Evolutionary conservation across 1,140 invertebrate genomes (phyloP), one percentile per base, ranked within the genome.

Genomic region (Brachionus rubens): DNA sequence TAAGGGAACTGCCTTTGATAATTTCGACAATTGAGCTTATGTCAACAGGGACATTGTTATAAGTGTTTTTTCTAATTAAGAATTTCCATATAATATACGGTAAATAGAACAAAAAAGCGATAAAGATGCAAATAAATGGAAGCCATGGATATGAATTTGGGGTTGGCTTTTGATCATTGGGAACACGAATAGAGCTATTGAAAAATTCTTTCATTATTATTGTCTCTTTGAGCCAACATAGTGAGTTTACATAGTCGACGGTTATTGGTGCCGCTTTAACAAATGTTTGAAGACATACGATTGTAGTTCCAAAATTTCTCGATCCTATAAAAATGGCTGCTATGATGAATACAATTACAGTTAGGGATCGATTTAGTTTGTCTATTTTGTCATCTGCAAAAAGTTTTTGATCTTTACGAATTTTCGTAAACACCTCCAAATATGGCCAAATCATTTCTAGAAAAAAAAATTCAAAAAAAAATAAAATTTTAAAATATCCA

Each of bases 81-180:
- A 19, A 56, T 56, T 54, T 75, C 87, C 87, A 88, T n/a, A 88
- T 80, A 14, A 88, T 83, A 76, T 87, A 87, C 1, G 87, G 87
- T 67, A 87, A 75, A 78, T 88, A 87, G 79, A 87, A 88, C 68
- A 87, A 80, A 30, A 86, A 82, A 9, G 86, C 87, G 79, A 87
- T 86, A 1, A 86, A 80, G 16, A 87, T 78, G 10, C 87, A 79
- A 75, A 88, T 86, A 16, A 88, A 83, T 4, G 87, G 87, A 3
- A 87, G 84, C 87, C 87, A 88, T 78, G 88, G 87, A 78, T 88
- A 88, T 77, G 88, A 88, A 62, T 80, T 82, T 12, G 84, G 30
- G 9, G 10, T 48, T 48, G 24, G 12, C 16, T 21, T n/a, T 21
- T 46, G 0, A 5, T 40, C 40, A 5, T 3, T 24, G 16, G 36